Evolutionary conservation across 2,888 invertebrate genomes (phyloP), one percentile per base, ranked within the genome.

Genomic region (Frankliniella intonsa): DNA sequence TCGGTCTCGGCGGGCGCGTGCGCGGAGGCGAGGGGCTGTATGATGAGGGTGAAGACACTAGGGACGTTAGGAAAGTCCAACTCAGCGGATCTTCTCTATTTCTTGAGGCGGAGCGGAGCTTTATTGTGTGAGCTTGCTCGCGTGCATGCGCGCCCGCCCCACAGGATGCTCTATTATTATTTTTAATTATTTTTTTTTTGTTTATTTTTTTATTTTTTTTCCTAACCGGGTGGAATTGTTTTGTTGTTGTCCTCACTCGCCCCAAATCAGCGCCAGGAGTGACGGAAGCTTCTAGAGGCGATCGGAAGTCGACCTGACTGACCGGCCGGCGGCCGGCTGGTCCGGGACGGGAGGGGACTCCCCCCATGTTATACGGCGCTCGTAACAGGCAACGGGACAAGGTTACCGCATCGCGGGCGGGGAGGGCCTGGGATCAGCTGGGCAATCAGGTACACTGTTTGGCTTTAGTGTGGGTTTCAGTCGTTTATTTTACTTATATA

Each of bases 401-500:
- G 69, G 69, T 76, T 76, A 76, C 69, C 25, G 69, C 69, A 76
- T 25, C 69, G 69, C 69, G 7, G 17, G 62, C 17, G 7, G 62
- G 62, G 19, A 55, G 55, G 9, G 55, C 62, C 14, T 5, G 62
- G 62, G 14, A 62, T n/a, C 62, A 11, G 62, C 62, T 62, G 62
- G 62, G 19, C 62, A 62, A n/a, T 12, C 17, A 11, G 14, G 0
- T 7, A 19, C 62, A 17, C 14, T 11, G 62, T n/a, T 69, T 76
- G 25, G 69, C 25, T 55, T 19, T 19, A 10, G 69, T 76, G 69
- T 22, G 25, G 55, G 69, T 76, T 76, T 76, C 69, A 76, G 69
- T 76, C 69, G 69, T 76, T 76, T 76, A 76, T 76, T 76, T 76
- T 76, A 76, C 69, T 76, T 76, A 76, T 9, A 76, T 76, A 25